Evolutionary conservation across 2,113 vertebrate species (phyloP), one percentile per base, ranked within the genome.

Genomic region (Dolichotis patagonum): DNA sequence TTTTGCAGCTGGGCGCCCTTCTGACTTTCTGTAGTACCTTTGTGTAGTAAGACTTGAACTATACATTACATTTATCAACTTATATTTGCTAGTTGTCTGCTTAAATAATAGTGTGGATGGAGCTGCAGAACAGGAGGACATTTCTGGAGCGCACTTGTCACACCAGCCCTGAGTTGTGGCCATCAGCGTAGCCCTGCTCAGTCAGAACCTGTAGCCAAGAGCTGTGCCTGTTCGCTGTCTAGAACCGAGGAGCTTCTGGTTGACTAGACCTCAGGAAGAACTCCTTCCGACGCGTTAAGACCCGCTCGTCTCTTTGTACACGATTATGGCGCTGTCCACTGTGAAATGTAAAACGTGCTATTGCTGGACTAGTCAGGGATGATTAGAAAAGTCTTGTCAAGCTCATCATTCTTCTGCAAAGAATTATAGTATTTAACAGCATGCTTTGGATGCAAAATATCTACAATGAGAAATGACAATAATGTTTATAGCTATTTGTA

Each of bases 261-360:
- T 5, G 46, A 30, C 56, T 78, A 58, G 54, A 17, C 10, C 9
- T 32, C 17, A 71, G 85, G 62, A 43, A 63, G 62, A 62, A 4
- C 35, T 11, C 35, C 43, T 52, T 46, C 12, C 7, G 0, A 8
- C 16, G 49, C 14, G 0, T 10, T 14, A 20, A 30, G 43, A 63
- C 22, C 2, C 8, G 0, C 17, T 62, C 0, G 35, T 49, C n/a
- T 20, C 26, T 5, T 30, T 30, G 3, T 9, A 9, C 17, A 1
- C 13, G 11, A 0, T 3, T 8, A 13, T 17, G 30, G 32, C 24
- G 11, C 17, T 20, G 11, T 17, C 16, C 5, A 1, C n/a, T 19
- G 0, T 9, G 6, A 24, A 19, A 2, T 43, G 1, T 41, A 20
- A 69, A 11, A 7, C 41, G 52, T 49, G 56, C 30, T 28, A 4